These are phyloP conservation scores for Caerostris darwini DNA, from an alignment of 1,140 invertebrate species.

Conservation along the genomic window DNA sequence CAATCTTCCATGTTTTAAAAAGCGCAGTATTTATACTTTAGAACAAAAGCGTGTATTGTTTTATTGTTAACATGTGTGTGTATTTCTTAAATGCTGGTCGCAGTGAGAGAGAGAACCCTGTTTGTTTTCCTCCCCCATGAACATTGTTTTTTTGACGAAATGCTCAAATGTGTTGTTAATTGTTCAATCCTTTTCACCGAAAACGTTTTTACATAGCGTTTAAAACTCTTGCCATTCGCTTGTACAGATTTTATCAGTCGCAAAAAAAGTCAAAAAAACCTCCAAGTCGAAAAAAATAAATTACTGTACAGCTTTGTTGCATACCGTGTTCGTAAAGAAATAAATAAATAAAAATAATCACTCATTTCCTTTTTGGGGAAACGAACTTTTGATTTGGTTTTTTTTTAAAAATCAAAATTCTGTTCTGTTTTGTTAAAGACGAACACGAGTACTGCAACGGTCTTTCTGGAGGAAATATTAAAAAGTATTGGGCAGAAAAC, in stretches of 20 bases:
- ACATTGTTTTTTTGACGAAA: not conserved
- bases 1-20: no score
- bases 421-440: not conserved
- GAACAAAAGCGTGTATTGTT: no score
- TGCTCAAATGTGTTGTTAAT: conserved; percentile 14
- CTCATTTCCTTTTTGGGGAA: no score
- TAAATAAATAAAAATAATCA: no score
- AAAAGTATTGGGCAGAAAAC: not conserved
- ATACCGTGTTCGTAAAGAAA: not conserved
- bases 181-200: not conserved
- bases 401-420: conserved; percentile 23
- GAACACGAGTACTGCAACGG: not conserved
- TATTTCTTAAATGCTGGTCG: not conserved
- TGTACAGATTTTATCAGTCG: conserved; percentile 46
- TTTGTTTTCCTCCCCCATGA: not conserved
- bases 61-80: not conserved
- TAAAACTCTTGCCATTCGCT: conserved; percentile 16
- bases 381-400: no score
- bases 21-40: no score
- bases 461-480: not conserved
- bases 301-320: conserved; percentile 40
- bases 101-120: not conserved
- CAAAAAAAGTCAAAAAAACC: not conserved
- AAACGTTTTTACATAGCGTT: not conserved
- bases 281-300: conserved; percentile 20